Base-by-base conservation (phyloP, 2,888 invertebrate genomes). In the Spisula subtruncata region DNA sequence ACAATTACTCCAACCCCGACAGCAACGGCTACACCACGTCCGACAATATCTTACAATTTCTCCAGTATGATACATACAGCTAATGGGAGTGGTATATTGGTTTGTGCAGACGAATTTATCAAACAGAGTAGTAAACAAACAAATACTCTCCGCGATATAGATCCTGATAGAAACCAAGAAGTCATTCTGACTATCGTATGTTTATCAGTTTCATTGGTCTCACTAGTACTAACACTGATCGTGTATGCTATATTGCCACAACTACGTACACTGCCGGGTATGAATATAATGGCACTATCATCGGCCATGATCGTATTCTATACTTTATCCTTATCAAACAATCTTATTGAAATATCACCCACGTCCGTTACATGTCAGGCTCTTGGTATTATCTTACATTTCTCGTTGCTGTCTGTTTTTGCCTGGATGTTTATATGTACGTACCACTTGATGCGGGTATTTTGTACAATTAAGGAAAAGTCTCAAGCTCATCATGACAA, bases 361-460 rank as follows among this genome's bases (percentile, higher is more conserved):
- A 8, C 18, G 0, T 84, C 83, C 54, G 41, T 90, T 1, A 32
- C 35, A 18, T 90, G 90, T 71, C 51, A 83, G 35, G 81, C 66
- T 16, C 41, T 86, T 54, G 90, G 90, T 12, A 6, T 90, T 10
- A 1, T 83, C 8, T 80, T 90, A 1, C 90, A 90, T 60, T 88
- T 83, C n/a, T 60, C 79, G n/a, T 54, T 88, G 20, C 32, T 85
- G 18, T 56, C 85, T 41, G 66, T 51, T 16, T 88, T 88, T 71
- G 71, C 83, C 48, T 86, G 88, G 85, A 88, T 88, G 88, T 83
- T 85, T 25, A 35, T 90, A 10, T 90, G 88, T 54, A 90, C 91
- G 0, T 89, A 86, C 85, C 91, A 92, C 56, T 90, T 92, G 92
- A 81, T 88, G 75, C 86, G 32, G 1, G 92, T 91, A 4, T 92